A percentile compares a stretch with the other conserved stretches of the same genome.
phyloP scores from a whole-genome alignment of 2,797 vertebrate genomes.

The Hypotaenidia philippensis region DNA sequence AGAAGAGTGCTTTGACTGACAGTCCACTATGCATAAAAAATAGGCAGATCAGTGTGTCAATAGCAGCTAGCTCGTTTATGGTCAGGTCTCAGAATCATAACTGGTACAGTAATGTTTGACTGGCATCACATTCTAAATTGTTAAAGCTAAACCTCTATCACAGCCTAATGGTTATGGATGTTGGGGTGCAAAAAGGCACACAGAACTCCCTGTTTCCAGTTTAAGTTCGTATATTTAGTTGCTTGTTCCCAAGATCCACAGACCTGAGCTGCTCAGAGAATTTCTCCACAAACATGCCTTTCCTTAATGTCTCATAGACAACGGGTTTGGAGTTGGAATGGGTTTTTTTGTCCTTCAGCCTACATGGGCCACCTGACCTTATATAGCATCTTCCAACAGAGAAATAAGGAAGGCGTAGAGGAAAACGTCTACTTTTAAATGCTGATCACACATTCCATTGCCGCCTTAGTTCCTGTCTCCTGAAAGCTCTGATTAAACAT shows the following conservation, averaged over 20 bases:
- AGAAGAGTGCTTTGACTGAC: neutral
- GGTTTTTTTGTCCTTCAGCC: neutral
- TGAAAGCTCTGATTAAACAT: conserved; percentile 25
- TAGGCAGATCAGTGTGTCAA: accelerated
- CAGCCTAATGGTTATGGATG: neutral
- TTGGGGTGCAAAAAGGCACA: neutral
- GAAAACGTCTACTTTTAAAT: neutral
- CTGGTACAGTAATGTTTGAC: neutral
- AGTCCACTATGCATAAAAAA: neutral
- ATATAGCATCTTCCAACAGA: neutral
- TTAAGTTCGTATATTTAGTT: neutral
- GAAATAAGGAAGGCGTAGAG: neutral
- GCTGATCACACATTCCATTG: neutral
- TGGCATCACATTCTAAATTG: neutral
- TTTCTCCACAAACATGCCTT: neutral
- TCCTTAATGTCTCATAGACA: neutral
- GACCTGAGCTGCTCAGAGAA: neutral
- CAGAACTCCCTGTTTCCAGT: neutral
- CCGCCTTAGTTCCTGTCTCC: neutral
- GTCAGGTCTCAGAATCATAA: neutral
- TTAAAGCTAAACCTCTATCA: neutral
- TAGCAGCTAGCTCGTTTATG: neutral
- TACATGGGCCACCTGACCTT: neutral
- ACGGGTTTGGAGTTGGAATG: neutral
- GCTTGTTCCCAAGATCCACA: neutral